Base-by-base conservation (phyloP, 2,113 vertebrate species). In the Daboia siamensis region DNA sequence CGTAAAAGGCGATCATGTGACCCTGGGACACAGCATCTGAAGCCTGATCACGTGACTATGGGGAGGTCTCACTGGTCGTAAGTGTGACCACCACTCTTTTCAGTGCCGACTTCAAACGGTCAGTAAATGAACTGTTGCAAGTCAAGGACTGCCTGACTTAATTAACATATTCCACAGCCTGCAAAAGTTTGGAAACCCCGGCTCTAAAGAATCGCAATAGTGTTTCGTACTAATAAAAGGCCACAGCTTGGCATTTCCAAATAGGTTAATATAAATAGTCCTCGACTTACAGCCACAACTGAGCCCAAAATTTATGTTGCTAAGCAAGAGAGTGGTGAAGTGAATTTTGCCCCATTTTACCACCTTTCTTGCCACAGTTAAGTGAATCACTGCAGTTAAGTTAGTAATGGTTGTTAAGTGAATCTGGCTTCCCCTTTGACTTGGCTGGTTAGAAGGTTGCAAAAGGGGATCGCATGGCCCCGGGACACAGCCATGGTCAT, bases 21-120 rank as follows among this genome's bases (percentile, higher is more conserved):
- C 61, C 4, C 61, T 0, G 4, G 61, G 61, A 69, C 12, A 13
- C 61, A 29, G 29, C 29, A 0, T 2, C 4, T n/a, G 12, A n/a
- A n/a, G 12, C n/a, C 13, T 13, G 29, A 69, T n/a, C 29, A n/a
- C 2, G 4, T n/a, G 61, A n/a, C 29, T 4, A n/a, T 0, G 61
- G 61, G 61, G 29, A 69, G 0, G 61, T 12, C 2, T 4, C 12
- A 2, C 9, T 3, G 23, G 2, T 26, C 3, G 0, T 10, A 26
- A n/a, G 29, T 5, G 29, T 13, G 11, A n/a, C 12, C 12, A 4
- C n/a, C 61, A n/a, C 29, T 69, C 15, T 69, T n/a, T n/a, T 69
- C 26, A n/a, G 26, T 69, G 29, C 12, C 29, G 2, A n/a, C 29
- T 69, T n/a, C 0, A 0, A 64, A 64, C 3, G 61, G 61, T 69